A percentile compares a stretch with the other conserved stretches of the same genome.
These are phyloP conservation scores for Zosterops borbonicus DNA, from an alignment of 2,113 vertebrate species.

Conservation along the genomic window DNA sequence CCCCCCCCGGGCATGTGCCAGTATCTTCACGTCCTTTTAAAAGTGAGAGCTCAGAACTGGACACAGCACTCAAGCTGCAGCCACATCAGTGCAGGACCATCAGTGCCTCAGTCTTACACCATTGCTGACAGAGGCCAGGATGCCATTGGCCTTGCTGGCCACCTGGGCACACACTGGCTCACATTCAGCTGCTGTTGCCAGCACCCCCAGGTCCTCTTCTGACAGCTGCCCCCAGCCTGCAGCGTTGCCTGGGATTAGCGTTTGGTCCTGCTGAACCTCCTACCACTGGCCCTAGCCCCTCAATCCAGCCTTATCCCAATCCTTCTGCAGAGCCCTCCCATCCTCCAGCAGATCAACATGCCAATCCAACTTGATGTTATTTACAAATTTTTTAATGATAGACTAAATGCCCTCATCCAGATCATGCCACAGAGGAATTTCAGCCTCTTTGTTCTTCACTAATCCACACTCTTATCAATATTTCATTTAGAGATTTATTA, in stretches of 20 bases:
- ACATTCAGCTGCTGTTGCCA: background rate
- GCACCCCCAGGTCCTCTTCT: background rate
- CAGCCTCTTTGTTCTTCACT: background rate
- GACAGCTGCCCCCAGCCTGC: background rate
- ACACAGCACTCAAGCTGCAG: background rate
- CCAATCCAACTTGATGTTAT: background rate
- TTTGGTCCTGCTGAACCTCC: background rate
- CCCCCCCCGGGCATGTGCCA: too few relatives aligned
- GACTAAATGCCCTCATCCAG: background rate
- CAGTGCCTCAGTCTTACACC: too few relatives aligned
- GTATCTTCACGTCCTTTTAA: background rate
- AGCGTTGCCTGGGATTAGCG: background rate
- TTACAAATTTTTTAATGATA: background rate
- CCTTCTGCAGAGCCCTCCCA: background rate
- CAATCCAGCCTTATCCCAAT: background rate
- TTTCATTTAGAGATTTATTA: background rate
- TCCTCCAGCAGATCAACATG: background rate
- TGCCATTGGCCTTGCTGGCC: background rate
- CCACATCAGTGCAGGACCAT: background rate
- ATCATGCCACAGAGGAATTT: background rate
- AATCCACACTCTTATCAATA: accelerated
- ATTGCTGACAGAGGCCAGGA: background rate
- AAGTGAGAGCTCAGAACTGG: background rate
- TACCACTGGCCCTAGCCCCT: background rate
- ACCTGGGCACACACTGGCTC: background rate